Base-by-base conservation (phyloP, 2,113 vertebrate genomes). In the Nibea albiflora region DNA sequence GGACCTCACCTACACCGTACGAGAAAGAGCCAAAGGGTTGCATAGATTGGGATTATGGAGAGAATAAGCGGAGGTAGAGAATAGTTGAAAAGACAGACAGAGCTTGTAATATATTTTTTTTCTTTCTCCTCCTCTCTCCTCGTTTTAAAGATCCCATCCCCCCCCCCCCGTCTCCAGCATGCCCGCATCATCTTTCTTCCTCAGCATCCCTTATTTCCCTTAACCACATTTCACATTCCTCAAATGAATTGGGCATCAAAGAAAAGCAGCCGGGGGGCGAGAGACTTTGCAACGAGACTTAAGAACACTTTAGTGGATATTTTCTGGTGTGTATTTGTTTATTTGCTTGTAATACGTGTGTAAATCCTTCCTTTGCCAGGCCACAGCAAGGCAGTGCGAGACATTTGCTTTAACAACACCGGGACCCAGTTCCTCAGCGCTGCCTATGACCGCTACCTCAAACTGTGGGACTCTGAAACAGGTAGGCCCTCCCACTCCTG, bases 401-500 rank as follows among this genome's bases (percentile, higher is more conserved):
- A 99, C 89, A 96, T 99, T 89, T 99, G 98, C 89, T 99, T 96
- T 87, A 99, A 98, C 83, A 98, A 98, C 82, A 95, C 87, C 1
- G 98, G 98, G 4, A 97, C 96, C 4, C 95, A 88, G 85, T 99
- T 99, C 89, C 97, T 99, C 69, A 99, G 98, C 11, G 98, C 98
- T 12, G 98, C 96, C 0, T 99, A 99, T 39, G 98, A 99, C 87
- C 96, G 98, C 39, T 98, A 98, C 83, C 95, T 99, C n/a, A 99
- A 99, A 85, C 96, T 99, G 54, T 99, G 98, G 98, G 98, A 99
- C 92, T 94, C 97, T 0, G 98, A 99, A 89, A 99, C 98, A 92
- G 98, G 98, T 99, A 92, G 24, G 93, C 39, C 65, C 11, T 4
- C n/a, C 20, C 47, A 20, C 69, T 53, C 63, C 62, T 24, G 31